phyloP scores from a whole-genome alignment of 1,140 invertebrate genomes.

The Muscidifurax raptorellus region DNA sequence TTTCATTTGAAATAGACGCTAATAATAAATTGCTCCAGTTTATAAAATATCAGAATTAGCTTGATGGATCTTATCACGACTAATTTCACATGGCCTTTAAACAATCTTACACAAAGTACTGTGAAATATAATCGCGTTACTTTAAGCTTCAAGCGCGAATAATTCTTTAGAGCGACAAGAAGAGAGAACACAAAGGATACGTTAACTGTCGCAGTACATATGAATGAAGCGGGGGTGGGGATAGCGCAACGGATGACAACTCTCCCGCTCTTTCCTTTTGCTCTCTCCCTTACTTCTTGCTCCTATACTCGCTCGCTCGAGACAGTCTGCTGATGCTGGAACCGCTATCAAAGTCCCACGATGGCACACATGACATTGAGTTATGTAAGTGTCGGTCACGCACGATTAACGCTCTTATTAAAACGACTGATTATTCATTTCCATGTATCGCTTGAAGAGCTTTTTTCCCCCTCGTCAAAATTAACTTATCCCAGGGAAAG shows the following conservation, averaged over 20 bases:
- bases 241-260: neutral
- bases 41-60: too few species aligned
- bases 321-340: neutral
- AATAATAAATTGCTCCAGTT: too few species aligned
- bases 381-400: neutral
- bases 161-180: neutral
- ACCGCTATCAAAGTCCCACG: constrained; percentile 16
- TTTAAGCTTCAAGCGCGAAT: neutral
- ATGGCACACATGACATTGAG: neutral
- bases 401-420: neutral
- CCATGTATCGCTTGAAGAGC: neutral
- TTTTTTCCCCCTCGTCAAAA: neutral
- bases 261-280: neutral
- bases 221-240: neutral
- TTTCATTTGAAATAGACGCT: too few species aligned
- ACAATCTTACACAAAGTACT: neutral
- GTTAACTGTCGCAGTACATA: neutral
- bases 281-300: constrained; percentile 12
- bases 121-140: neutral
- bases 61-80: too few species aligned
- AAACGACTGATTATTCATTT: constrained; percentile 13
- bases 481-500: neutral
- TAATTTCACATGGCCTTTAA: neutral
- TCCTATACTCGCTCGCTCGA: neutral
- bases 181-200: neutral